These are phyloP conservation scores for Vulpes lagopus DNA, from an alignment of 2,113 vertebrate genomes.

Conservation along the genomic window DNA sequence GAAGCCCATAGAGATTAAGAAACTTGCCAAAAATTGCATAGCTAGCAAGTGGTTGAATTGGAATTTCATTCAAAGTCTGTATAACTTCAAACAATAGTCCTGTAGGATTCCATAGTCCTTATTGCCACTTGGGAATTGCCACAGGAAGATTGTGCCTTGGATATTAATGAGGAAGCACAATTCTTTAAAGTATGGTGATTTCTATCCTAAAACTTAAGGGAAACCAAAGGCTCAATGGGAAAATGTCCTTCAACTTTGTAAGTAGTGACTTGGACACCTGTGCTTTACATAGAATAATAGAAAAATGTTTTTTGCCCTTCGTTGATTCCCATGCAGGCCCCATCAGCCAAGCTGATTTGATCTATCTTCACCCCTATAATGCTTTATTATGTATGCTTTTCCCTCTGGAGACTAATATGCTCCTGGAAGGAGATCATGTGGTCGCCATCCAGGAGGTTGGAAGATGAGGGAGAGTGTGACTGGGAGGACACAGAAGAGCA, in stretches of 20 bases:
- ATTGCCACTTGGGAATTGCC: not conserved
- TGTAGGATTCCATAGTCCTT: not conserved
- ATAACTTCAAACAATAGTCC: not conserved
- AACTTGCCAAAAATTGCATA: not conserved
- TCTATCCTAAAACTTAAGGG: not conserved
- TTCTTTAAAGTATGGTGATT: not conserved
- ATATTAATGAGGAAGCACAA: not conserved
- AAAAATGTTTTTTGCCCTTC: not conserved
- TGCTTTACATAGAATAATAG: not conserved
- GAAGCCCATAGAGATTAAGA: not conserved
- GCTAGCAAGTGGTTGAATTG: not conserved
- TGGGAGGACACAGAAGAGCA: not conserved
- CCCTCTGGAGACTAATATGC: not conserved
- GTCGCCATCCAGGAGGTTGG: not conserved
- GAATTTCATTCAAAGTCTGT: not conserved
- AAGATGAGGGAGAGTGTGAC: not conserved
- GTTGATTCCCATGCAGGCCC: not conserved
- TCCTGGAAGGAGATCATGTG: not conserved
- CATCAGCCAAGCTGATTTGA: not conserved
- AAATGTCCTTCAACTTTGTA: not conserved
- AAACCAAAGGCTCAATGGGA: constrained; percentile 6
- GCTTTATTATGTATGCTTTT: not conserved
- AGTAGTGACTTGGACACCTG: not conserved
- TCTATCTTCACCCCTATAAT: not conserved
- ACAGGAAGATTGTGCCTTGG: not conserved